These are phyloP conservation scores for Drosophila seguyi DNA, from an alignment of 1,140 invertebrate species.

Conservation along the genomic window DNA sequence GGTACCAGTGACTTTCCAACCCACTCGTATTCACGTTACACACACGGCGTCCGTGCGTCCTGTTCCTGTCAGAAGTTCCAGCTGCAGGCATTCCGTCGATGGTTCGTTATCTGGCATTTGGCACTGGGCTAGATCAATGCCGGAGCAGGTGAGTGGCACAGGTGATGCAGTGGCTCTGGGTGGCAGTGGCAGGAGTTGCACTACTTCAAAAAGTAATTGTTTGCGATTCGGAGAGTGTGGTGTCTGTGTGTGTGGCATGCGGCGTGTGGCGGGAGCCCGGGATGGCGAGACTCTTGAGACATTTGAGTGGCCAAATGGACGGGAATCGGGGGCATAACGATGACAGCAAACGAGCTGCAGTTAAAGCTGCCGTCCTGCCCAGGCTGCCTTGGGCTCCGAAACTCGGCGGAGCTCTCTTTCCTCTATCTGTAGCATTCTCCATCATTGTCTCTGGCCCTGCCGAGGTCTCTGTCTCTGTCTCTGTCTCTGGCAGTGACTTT, in stretches of 20 bases:
- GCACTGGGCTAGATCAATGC: slow-evolving; percentile 70
- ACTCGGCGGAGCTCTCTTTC: neutral
- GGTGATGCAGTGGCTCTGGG: slow-evolving; percentile 34
- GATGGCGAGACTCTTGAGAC: slow-evolving; percentile 76
- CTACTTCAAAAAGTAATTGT: slow-evolving; percentile 83
- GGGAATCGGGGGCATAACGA: slow-evolving; percentile 33
- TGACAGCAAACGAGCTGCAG: slow-evolving; percentile 55
- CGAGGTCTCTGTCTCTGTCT: slow-evolving; percentile 23
- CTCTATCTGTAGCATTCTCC: slow-evolving; percentile 4
- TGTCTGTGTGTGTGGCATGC: slow-evolving; percentile 36
- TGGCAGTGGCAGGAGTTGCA: slow-evolving; percentile 32
- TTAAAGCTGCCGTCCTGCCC: slow-evolving; percentile 57
- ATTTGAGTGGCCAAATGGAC: slow-evolving; percentile 68
- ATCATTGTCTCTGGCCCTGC: slow-evolving; percentile 19
- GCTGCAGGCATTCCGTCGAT: slow-evolving; percentile 63
- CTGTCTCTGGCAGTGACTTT: slow-evolving; percentile 38
- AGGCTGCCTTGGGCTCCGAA: slow-evolving; percentile 28
- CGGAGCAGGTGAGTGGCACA: slow-evolving; percentile 59
- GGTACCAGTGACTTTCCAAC: slow-evolving; percentile 8
- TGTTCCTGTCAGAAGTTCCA: slow-evolving; percentile 49
- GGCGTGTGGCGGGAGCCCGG: slow-evolving; percentile 32
- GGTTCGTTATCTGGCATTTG: slow-evolving; percentile 68
- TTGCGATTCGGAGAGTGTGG: slow-evolving; percentile 79
- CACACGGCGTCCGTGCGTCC: slow-evolving; percentile 29
- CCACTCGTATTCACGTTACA: slow-evolving; percentile 48